Evolutionary conservation across 2,888 invertebrate genomes (phyloP).

Genomic region (Acanthosepion pharaonis): DNA sequence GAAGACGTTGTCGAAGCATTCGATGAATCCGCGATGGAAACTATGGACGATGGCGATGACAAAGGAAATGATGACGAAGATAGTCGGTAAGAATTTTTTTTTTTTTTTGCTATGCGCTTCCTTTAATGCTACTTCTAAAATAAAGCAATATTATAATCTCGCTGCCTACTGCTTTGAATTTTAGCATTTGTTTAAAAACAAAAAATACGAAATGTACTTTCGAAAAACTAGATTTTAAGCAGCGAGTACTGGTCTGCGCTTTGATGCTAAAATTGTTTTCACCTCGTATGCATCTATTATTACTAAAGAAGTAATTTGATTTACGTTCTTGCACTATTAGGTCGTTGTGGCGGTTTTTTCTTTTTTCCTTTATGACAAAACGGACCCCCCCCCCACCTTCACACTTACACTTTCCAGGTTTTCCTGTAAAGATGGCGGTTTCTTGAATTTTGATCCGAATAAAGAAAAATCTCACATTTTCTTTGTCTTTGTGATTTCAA

Average conservation of each 20-base stretch:
- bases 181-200: not conserved
- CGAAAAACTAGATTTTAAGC: no score
- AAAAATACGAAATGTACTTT: no score
- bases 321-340: no score
- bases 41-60: slow-evolving; percentile 37
- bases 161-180: not conserved
- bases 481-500: not conserved
- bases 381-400: not conserved
- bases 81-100: slow-evolving; percentile 20
- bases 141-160: not conserved
- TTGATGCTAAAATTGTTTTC: no score
- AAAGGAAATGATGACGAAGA: slow-evolving; percentile 47
- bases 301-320: no score
- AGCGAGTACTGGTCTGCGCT: no score
- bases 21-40: slow-evolving; percentile 42
- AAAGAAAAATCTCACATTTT: not conserved
- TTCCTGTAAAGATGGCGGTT: not conserved
- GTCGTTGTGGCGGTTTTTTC: no score
- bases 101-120: not conserved
- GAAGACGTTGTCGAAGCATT: slow-evolving; percentile 2
- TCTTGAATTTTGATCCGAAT: not conserved
- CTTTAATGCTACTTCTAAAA: not conserved
- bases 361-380: not conserved
- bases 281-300: no score
- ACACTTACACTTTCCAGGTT: not conserved